Evolutionary conservation across 2,888 invertebrate species (phyloP), one percentile per base, ranked within the genome.

Genomic region (Pseudoips prasinana): DNA sequence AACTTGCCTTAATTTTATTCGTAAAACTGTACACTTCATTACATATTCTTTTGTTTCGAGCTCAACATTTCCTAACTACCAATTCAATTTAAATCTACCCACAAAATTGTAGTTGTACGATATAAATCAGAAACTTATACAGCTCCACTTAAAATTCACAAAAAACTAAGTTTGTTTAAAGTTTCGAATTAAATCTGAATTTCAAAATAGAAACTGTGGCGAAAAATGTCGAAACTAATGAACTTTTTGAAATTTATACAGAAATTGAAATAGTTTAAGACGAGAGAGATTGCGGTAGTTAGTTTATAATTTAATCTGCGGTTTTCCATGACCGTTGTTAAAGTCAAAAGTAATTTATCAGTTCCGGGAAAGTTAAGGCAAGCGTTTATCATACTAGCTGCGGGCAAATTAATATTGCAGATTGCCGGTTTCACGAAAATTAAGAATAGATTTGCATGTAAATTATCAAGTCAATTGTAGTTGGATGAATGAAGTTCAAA

Each of bases 171-270:
- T 39, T 45, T 40, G 33, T 36, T 39, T 39, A 36, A 58, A 58
- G 42, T 58, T 58, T 46, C n/a, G 25, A 10, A 44, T 52, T 61
- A 38, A 34, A 58, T 58, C 58, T 61, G 39, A 58, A 58, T 61
- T 58, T 43, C 43, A 58, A 58, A 58, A 46, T 29, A 38, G 27
- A 10, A 29, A 35, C 22, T 26, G 39, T 25, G 29, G 30, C 8
- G 33, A 33, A 43, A 35, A 40, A 42, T 39, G 31, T 40, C 29
- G 22, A 46, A n/a, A 39, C 32, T 27, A 45, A 48, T 48, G 33
- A 40, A 46, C 33, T 42, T 55, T 39, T 41, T 17, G 8, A 28
- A 58, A 41, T 42, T 35, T 45, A 45, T 49, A 29, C 45, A 7
- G 29, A 7, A 29, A 22, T 29, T 33, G 10, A 53, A 30, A 39